A percentile compares a stretch with the other conserved stretches of the same genome.
Evolutionary conservation across 2,797 vertebrate species (phyloP).

Genomic region (Podargus strigoides): DNA sequence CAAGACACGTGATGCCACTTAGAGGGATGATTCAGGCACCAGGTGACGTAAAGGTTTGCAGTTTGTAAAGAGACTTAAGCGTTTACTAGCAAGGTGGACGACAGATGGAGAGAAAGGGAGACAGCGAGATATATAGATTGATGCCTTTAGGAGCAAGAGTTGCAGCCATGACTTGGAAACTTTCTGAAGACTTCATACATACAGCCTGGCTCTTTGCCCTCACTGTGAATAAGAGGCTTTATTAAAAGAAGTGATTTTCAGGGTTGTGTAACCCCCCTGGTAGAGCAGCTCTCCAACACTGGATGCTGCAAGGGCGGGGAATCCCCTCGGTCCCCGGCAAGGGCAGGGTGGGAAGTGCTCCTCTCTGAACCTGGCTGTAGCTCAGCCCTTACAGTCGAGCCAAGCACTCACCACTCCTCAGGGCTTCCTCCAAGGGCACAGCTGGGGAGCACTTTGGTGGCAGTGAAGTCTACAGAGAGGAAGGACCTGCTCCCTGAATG

Average conservation of each 20-base stretch:
- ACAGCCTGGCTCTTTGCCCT: not conserved
- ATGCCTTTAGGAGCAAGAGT: not conserved
- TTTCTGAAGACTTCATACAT: not conserved
- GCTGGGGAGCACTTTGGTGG: fast-evolving
- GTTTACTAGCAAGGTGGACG: not conserved
- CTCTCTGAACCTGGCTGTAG: not conserved
- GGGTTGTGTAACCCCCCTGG: not conserved
- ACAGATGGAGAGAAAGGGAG: not conserved
- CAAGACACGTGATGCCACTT: not conserved
- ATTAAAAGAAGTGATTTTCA: not conserved
- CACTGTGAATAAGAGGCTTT: not conserved
- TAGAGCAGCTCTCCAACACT: not conserved
- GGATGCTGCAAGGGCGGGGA: not conserved
- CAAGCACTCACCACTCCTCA: fast-evolving
- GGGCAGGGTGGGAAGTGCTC: not conserved
- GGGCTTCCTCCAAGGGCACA: not conserved
- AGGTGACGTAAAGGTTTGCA: not conserved
- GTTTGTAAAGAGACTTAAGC: not conserved
- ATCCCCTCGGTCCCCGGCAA: fast-evolving
- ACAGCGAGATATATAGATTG: not conserved
- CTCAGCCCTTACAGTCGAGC: not conserved
- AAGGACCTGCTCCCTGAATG: not conserved
- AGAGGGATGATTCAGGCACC: not conserved
- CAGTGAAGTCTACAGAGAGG: not conserved
- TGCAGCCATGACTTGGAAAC: not conserved